Conservation (phyloP, 1,140 invertebrate genomes). For the Ceratina australensis region DNA sequence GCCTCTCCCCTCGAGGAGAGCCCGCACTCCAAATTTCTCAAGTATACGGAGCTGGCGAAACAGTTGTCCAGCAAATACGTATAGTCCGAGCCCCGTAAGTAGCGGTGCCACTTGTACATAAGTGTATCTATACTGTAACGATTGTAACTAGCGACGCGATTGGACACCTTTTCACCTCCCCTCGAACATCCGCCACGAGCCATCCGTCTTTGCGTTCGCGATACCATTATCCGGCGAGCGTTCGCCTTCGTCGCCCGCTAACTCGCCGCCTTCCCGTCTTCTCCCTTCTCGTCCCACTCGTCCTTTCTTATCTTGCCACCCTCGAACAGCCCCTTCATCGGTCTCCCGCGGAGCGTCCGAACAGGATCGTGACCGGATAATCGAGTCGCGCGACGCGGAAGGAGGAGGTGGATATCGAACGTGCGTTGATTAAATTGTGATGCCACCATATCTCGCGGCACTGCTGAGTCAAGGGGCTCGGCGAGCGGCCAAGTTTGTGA, state of each 20-base stretch:
- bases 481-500: conserved; percentile 79
- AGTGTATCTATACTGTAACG: conserved; percentile 79
- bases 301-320: background rate
- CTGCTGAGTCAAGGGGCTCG: conserved; percentile 78
- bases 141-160: conserved; percentile 65
- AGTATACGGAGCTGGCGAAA: conserved; percentile 97
- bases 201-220: conserved; percentile 12
- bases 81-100: conserved; percentile 82
- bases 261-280: background rate
- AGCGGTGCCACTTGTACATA: conserved; percentile 80
- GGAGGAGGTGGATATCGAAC: conserved; percentile 69
- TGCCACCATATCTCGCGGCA: conserved; percentile 80
- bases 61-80: conserved; percentile 97
- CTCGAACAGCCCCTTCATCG: background rate
- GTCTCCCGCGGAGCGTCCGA: background rate
- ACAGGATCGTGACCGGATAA: background rate
- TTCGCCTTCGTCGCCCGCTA: background rate
- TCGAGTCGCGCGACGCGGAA: conserved; percentile 15
- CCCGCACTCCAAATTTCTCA: conserved; percentile 97
- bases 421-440: conserved; percentile 80
- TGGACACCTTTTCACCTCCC: conserved; percentile 41
- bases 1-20: conserved; percentile 89
- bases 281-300: background rate
- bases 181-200: conserved; percentile 14
- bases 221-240: conserved; percentile 20